Conservation (phyloP, 2,797 vertebrate genomes). For the Coregonus suidteri region DNA sequence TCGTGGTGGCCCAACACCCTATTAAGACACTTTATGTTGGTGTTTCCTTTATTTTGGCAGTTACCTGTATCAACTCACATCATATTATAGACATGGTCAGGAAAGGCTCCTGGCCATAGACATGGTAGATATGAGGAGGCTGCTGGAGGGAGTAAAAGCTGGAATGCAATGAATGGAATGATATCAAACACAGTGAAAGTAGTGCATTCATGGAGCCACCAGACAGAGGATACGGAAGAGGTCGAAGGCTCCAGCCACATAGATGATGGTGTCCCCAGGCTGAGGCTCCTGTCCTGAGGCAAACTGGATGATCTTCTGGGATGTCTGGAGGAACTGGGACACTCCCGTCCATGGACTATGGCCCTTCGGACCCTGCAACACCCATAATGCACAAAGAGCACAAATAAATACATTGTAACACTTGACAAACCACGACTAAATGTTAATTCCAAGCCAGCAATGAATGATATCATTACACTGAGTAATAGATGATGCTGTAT, state of each 20-base stretch:
- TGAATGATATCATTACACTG: background rate
- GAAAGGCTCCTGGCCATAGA: background rate
- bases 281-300: slow-evolving; percentile 94
- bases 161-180: background rate
- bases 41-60: too few relatives aligned
- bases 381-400: slow-evolving; percentile 44
- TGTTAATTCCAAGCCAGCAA: background rate
- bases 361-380: slow-evolving; percentile 80
- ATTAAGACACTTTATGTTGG: too few relatives aligned
- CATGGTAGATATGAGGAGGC: too few relatives aligned
- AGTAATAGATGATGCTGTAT: background rate
- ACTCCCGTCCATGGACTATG: slow-evolving; percentile 84
- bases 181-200: background rate
- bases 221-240: slow-evolving; percentile 91
- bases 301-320: slow-evolving; percentile 99
- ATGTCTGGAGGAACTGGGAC: slow-evolving; percentile 96
- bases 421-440: background rate
- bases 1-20: too few relatives aligned
- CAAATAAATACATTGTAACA: slow-evolving; percentile 31
- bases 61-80: too few relatives aligned
- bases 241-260: slow-evolving; percentile 96
- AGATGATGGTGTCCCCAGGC: slow-evolving; percentile 92
- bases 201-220: background rate
- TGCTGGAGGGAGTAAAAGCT: background rate
- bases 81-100: background rate